These are phyloP conservation scores for Aplocera efformata DNA, from an alignment of 2,888 invertebrate species.

Conservation along the genomic window DNA sequence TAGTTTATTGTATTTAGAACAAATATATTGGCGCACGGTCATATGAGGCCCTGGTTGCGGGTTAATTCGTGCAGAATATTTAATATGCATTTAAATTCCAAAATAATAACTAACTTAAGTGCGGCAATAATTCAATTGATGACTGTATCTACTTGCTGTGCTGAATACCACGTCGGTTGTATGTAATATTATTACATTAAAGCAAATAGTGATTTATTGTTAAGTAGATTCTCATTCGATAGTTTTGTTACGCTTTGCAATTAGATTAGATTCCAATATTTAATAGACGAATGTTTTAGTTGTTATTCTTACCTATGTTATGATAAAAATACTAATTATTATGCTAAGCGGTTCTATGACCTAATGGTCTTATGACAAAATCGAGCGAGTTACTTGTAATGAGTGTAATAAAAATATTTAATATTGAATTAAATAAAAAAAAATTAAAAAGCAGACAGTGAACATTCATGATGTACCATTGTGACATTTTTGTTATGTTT, in stretches of 20 bases:
- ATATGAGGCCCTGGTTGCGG: no score
- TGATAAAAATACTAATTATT: slow-evolving; percentile 39
- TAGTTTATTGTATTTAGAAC: no score
- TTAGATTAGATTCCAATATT: slow-evolving; percentile 60
- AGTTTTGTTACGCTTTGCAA: slow-evolving; percentile 67
- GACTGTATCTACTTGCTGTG: slow-evolving; percentile 12
- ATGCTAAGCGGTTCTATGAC: slow-evolving; percentile 22
- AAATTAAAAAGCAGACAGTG: slow-evolving; percentile 49
- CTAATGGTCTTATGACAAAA: slow-evolving; percentile 33
- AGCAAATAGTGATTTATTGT: slow-evolving; percentile 64
- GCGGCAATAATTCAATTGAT: not conserved
- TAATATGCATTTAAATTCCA: no score
- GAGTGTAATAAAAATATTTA: slow-evolving; percentile 55
- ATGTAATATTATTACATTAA: slow-evolving; percentile 37
- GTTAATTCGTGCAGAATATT: no score
- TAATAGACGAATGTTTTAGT: slow-evolving; percentile 54
- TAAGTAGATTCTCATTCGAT: slow-evolving; percentile 65
- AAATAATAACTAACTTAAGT: not conserved
- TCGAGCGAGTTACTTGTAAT: slow-evolving; percentile 43
- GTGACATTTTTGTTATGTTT: slow-evolving; percentile 42
- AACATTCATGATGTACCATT: slow-evolving; percentile 37
- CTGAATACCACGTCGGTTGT: slow-evolving; percentile 48
- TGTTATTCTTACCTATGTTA: slow-evolving; percentile 40
- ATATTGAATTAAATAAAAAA: slow-evolving; percentile 47
- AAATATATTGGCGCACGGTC: no score